Evolutionary conservation across 2,888 invertebrate genomes (phyloP), one percentile per base, ranked within the genome.

Genomic region (Ariolimax columbianus): DNA sequence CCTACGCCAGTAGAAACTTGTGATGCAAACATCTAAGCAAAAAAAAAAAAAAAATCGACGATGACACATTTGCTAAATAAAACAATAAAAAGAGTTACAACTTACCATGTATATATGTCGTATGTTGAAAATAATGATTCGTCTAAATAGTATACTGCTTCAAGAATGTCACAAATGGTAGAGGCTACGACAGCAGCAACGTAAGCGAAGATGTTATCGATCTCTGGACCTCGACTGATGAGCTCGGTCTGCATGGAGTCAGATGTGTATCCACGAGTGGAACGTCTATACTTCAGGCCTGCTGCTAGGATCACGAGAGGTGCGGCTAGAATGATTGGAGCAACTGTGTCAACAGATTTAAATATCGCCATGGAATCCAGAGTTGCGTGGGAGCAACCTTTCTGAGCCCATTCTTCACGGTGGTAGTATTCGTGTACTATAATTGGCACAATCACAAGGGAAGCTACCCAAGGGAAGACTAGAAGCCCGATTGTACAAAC

Each of bases 381-480:
- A 1, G 78, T 63, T 59, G 66, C 66, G 40, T 63, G 40, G 7
- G 38, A n/a, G 26, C 78, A 79, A 17, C 1, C 26, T 38, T 3
- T 4, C 4, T n/a, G n/a, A 38, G 19, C 38, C 7, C 40, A 26
- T 38, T 4, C 7, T n/a, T 30, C 3, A 30, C 63, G 55, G 23
- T 23, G 23, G 30, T 51, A 2, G 33, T 36, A 80, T 7, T 33
- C 38, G 47, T 51, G 33, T 33, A 81, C 17, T 2, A 51, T 55
- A n/a, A 30, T n/a, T 1, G 70, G 80, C 9, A 81, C 68, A 7
- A 55, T 11, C 7, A 81, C 17, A 3, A 81, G 36, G 11, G 80
- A 81, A 19, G 33, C 30, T 0, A 81, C 33, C 80, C 82, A 82
- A 9, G 82, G n/a, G n/a, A n/a, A n/a, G n/a, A n/a, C n/a, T n/a